Conservation (phyloP, 2,797 vertebrate species). For the Gymnopithys bicolor region DNA sequence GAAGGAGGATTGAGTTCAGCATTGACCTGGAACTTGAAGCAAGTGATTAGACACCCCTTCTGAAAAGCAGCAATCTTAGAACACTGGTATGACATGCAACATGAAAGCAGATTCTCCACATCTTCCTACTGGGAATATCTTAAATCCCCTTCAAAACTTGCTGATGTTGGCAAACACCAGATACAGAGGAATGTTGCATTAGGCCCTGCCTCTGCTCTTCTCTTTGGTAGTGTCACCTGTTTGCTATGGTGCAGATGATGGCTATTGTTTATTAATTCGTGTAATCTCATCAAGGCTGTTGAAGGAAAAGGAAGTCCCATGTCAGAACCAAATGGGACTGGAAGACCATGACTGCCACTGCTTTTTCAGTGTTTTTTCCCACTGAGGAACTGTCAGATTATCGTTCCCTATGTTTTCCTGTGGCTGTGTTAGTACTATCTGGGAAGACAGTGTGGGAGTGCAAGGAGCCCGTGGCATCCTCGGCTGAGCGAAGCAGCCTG, state of each 20-base stretch:
- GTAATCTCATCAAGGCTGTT: not conserved
- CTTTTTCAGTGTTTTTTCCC: not conserved
- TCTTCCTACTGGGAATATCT: not conserved
- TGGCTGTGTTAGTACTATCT: not conserved
- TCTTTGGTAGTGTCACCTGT: not conserved
- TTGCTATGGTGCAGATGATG: not conserved
- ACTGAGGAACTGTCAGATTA: not conserved
- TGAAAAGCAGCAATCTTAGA: not conserved
- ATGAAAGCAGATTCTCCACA: not conserved
- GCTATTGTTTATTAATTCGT: not conserved
- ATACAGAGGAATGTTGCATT: not conserved
- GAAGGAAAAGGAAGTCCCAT: accelerated
- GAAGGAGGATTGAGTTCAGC: not conserved
- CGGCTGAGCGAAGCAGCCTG: not conserved
- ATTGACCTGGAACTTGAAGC: not conserved
- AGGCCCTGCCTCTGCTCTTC: not conserved
- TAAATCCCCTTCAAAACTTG: not conserved
- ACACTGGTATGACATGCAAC: not conserved
- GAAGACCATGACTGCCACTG: not conserved
- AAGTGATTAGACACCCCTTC: not conserved
- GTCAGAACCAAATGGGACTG: not conserved
- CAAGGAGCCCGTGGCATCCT: not conserved
- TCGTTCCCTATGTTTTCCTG: not conserved
- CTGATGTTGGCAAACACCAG: not conserved
- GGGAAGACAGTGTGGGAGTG: not conserved